These are phyloP conservation scores for Amblyopsis hoosieri DNA, from an alignment of 2,797 vertebrate species.

Conservation along the genomic window DNA sequence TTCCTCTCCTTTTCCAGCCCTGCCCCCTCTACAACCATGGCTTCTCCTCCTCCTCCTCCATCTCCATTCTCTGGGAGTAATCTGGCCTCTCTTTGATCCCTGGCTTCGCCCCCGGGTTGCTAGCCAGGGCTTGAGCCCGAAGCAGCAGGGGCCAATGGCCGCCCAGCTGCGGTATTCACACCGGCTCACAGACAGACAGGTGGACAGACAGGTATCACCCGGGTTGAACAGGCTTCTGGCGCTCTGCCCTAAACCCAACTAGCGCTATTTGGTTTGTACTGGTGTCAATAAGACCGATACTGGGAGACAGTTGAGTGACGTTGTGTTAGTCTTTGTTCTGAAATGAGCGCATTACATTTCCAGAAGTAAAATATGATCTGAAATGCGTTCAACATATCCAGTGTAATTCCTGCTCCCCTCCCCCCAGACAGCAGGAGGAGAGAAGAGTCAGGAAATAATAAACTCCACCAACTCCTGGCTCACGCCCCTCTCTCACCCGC, in stretches of 20 bases:
- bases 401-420: constrained; percentile 29
- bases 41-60: constrained; percentile 58
- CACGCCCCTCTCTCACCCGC: constrained; percentile 67
- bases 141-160: constrained; percentile 65
- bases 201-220: constrained; percentile 56
- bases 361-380: too few relatives aligned
- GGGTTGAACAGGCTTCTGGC: constrained; percentile 57
- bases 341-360: too few relatives aligned
- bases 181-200: constrained; percentile 56
- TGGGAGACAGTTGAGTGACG: not conserved
- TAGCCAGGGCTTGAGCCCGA: constrained; percentile 67
- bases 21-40: constrained; percentile 48
- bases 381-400: constrained; percentile 18
- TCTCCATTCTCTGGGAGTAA: constrained; percentile 70
- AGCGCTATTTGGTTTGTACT: too few relatives aligned
- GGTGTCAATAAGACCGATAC: not conserved
- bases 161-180: constrained; percentile 81
- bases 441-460: constrained; percentile 78
- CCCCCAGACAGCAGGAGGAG: constrained; percentile 36
- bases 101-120: constrained; percentile 64
- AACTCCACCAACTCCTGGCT: constrained; percentile 71
- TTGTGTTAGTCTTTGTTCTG: too few relatives aligned
- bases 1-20: constrained; percentile 81
- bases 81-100: constrained; percentile 80
- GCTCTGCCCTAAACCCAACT: constrained; percentile 22